Base-by-base conservation (phyloP, 2,113 vertebrate genomes). In the Phasianus colchicus region DNA sequence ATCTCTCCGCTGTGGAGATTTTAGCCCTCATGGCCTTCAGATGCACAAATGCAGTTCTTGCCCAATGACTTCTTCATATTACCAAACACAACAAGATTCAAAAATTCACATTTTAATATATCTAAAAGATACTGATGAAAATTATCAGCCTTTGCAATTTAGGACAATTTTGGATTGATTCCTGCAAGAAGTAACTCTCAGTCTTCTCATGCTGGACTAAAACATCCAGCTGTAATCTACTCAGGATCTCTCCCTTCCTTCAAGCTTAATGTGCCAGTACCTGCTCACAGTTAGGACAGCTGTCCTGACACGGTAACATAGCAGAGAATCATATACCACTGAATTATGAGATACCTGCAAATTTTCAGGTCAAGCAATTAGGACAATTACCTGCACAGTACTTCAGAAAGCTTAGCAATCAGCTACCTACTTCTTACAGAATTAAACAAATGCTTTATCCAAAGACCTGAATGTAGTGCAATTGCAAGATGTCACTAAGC, bases 231-330 rank as follows among this genome's bases (percentile, higher is more conserved):
- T 69, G 38, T 11, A 29, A 81, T 81, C 52, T 30, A 71, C 50
- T 25, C 30, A 16, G 16, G 21, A 83, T 4, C 18, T 25, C 22
- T 63, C 22, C 19, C 20, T 45, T 80, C 45, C 64, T 63, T 5
- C 34, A 13, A 47, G 10, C 22, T 86, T n/a, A 40, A 8, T 34
- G 69, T 45, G 27, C 24, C 5, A 1, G 61, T 88, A 45, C 21
- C 50, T 34, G 50, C 61, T 74, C 0, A 0, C 65, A 64, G 48
- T 43, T n/a, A 76, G 43, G 48, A 43, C 8, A 66, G 71, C 14
- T 65, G 20, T 43, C 69, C 45, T 43, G 65, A 52, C 10, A 54
- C 2, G 1, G 16, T 38, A 36, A 5, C 1, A 0, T 9, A 85
- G 54, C 30, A 72, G 61, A 79, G 50, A 93, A 76, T 24, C 25